phyloP scores from a whole-genome alignment of 2,888 invertebrate species.

The Myopa tessellatipennis region DNA sequence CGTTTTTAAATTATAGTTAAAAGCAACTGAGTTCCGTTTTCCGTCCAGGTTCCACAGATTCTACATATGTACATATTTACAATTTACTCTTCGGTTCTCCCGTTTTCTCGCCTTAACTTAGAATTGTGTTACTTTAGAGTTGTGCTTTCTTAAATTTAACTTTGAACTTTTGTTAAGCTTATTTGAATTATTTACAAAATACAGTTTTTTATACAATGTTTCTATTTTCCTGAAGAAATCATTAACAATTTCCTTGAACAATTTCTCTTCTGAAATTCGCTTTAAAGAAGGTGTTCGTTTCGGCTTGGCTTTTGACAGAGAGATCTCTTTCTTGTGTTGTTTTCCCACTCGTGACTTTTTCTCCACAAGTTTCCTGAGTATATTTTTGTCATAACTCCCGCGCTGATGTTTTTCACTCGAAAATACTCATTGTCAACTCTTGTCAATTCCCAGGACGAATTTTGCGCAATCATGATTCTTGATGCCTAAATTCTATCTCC shows the following conservation, averaged over 20 bases:
- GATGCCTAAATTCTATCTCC: background rate
- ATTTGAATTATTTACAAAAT: slow-evolving; percentile 38
- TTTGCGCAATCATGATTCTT: too few relatives aligned
- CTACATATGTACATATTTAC: background rate
- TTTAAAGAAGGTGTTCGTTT: too few relatives aligned
- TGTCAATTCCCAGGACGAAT: too few relatives aligned
- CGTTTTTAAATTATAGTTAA: background rate
- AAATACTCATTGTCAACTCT: too few relatives aligned
- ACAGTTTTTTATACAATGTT: background rate
- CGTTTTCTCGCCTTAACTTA: background rate
- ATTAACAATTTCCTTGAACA: too few relatives aligned
- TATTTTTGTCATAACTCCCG: background rate
- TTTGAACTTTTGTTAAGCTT: slow-evolving; percentile 50
- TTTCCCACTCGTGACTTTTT: background rate
- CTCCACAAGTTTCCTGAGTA: slow-evolving; percentile 20
- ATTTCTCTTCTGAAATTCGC: too few relatives aligned
- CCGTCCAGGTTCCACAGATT: background rate
- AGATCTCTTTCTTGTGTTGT: background rate
- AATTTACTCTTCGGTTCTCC: background rate
- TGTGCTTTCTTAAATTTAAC: slow-evolving; percentile 43
- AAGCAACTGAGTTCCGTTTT: background rate
- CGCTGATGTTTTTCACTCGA: too few relatives aligned
- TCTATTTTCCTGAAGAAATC: background rate
- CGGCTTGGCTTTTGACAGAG: too few relatives aligned
- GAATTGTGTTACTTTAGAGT: slow-evolving; percentile 21